phyloP scores from a whole-genome alignment of 1,140 invertebrate genomes.

The Apis laboriosa region DNA sequence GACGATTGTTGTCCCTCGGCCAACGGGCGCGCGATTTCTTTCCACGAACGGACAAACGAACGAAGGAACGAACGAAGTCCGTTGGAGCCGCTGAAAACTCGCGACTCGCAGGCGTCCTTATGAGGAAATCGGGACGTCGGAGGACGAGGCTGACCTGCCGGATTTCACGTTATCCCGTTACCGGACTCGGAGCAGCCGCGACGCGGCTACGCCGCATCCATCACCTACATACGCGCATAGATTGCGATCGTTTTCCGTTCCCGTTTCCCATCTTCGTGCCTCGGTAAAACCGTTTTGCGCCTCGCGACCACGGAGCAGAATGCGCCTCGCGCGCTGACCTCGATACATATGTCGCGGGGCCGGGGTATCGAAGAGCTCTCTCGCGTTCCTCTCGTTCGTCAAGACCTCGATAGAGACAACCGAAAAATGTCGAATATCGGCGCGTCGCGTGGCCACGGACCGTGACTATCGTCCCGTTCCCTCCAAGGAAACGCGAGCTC shows the following conservation, averaged over 20 bases:
- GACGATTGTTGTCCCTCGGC: neutral
- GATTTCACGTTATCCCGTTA: constrained; percentile 59
- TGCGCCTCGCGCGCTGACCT: constrained; percentile 19
- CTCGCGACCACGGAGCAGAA: neutral
- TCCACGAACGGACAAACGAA: neutral
- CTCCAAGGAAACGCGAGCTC: neutral
- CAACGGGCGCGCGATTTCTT: neutral
- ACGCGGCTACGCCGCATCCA: constrained; percentile 38
- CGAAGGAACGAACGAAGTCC: neutral
- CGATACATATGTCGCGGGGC: constrained; percentile 1
- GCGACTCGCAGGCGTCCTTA: constrained; percentile 38
- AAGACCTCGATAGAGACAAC: constrained; percentile 15
- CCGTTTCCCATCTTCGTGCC: constrained; percentile 38
- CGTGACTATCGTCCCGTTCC: constrained; percentile 28
- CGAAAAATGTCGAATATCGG: constrained; percentile 24
- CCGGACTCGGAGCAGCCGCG: constrained; percentile 33
- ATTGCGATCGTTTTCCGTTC: constrained; percentile 61
- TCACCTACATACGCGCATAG: constrained; percentile 61
- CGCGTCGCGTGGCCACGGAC: neutral
- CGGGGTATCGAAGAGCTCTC: neutral
- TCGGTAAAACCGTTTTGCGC: constrained; percentile 24
- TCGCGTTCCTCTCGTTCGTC: neutral
- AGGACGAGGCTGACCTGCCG: constrained; percentile 47
- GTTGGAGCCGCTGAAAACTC: no score
- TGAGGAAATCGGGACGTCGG: constrained; percentile 56